Percentiles rank a stretch among this genome's conserved stretches.
These are phyloP conservation scores for Laticauda colubrina DNA, from an alignment of 2,113 vertebrate species.

Conservation along the genomic window DNA sequence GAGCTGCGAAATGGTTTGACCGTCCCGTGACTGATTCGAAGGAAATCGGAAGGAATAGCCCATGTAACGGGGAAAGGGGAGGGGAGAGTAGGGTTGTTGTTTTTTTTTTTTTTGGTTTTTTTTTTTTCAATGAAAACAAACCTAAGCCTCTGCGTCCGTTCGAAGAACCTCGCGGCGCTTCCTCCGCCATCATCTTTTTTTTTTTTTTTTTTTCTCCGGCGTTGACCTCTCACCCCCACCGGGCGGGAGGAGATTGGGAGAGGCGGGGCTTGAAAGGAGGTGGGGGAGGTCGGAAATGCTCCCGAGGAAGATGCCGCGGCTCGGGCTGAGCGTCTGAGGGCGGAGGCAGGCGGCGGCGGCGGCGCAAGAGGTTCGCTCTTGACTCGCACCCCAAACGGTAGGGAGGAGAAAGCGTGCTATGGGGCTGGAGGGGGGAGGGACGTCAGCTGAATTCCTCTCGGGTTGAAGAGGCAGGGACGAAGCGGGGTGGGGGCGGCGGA, in stretches of 20 bases:
- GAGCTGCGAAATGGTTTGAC: not conserved
- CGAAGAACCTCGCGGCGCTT: not conserved
- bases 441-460: not conserved
- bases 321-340: too few species aligned
- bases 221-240: constrained; percentile 45
- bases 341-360: not conserved
- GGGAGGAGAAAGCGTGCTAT: not conserved
- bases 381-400: not conserved
- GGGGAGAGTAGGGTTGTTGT: accelerated
- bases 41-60: not conserved
- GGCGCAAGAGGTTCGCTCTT: not conserved
- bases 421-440: not conserved
- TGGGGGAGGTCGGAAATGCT: accelerated
- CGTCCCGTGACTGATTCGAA: not conserved
- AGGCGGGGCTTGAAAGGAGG: constrained; percentile 5
- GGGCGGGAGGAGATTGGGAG: not conserved
- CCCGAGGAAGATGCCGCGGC: accelerated
- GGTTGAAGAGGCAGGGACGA: not conserved
- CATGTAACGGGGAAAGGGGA: accelerated
- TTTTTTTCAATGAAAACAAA: constrained; percentile 21
- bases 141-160: constrained; percentile 16
- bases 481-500: not conserved
- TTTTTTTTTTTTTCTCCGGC: not conserved
- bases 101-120: not conserved
- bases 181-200: constrained; percentile 27